Conservation (phyloP, 2,888 invertebrate genomes). For the Brachypterus glaber region DNA sequence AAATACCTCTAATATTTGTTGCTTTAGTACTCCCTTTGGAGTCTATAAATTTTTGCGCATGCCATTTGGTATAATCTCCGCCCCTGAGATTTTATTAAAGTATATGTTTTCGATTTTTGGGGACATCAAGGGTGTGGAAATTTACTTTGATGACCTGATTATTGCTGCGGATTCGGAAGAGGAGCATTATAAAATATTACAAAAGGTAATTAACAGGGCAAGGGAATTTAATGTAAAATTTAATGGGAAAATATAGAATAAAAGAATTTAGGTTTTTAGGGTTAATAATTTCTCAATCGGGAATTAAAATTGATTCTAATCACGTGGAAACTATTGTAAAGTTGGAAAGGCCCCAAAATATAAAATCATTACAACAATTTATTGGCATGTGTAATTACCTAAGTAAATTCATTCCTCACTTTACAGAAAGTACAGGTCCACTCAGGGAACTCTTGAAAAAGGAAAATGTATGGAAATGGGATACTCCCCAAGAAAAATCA, state of each 20-base stretch:
- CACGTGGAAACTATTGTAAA: slow-evolving; percentile 17
- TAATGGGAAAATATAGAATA: slow-evolving; percentile 21
- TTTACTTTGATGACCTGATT: slow-evolving; percentile 25
- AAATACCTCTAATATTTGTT: no score
- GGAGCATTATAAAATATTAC: slow-evolving; percentile 20
- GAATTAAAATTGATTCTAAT: slow-evolving; percentile 18
- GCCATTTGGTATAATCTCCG: no score
- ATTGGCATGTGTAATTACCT: slow-evolving; percentile 27
- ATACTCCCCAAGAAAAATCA: not conserved
- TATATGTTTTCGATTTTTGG: no score
- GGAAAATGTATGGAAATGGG: slow-evolving; percentile 6
- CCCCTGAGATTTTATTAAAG: no score
- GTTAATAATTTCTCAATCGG: slow-evolving; percentile 15
- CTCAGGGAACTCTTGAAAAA: slow-evolving; percentile 18
- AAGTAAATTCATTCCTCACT: no score
- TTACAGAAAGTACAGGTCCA: slow-evolving; percentile 11
- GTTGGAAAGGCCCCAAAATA: slow-evolving; percentile 20
- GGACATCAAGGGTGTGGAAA: no score
- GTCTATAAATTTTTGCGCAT: no score
- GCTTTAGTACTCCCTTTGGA: no score
- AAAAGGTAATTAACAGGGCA: slow-evolving; percentile 19
- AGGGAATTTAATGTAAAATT: slow-evolving; percentile 23
- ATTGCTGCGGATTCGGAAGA: slow-evolving; percentile 1
- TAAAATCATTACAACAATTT: slow-evolving; percentile 23
- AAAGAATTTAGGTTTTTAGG: slow-evolving; percentile 25